Percentiles rank a stretch among this genome's conserved stretches.
phyloP scores from a whole-genome alignment of 2,113 vertebrate genomes.

The Sialia sialis region DNA sequence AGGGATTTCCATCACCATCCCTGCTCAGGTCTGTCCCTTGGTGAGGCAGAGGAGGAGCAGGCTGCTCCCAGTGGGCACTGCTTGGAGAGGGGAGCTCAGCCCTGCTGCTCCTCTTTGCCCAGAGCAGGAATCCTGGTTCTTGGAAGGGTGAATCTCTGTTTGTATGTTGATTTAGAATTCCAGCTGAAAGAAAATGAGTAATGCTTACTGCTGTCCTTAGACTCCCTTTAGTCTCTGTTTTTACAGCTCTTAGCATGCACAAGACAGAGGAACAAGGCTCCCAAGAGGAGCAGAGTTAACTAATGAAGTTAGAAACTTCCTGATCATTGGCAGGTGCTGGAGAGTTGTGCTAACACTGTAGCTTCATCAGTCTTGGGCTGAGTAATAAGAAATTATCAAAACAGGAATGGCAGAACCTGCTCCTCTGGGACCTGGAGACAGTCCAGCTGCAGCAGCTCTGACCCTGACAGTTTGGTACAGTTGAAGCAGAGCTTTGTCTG shows the following conservation, averaged over 20 bases:
- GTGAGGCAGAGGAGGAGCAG: neutral
- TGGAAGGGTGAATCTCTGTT: neutral
- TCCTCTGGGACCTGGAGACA: neutral
- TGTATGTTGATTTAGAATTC: neutral
- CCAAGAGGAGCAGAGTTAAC: neutral
- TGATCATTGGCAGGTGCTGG: conserved; percentile 19
- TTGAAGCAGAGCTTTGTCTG: neutral
- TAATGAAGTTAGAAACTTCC: neutral
- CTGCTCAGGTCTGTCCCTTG: neutral
- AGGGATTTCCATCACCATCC: neutral
- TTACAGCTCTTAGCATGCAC: neutral
- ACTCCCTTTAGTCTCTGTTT: neutral
- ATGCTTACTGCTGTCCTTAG: neutral
- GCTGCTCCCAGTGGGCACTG: neutral
- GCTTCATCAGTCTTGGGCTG: neutral
- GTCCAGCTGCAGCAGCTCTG: neutral
- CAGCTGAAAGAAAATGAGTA: neutral
- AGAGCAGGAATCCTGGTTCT: neutral
- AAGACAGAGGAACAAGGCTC: neutral
- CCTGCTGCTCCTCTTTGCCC: neutral
- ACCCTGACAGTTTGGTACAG: neutral
- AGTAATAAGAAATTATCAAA: neutral
- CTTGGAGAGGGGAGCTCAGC: neutral
- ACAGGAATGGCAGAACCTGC: neutral
- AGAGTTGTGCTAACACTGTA: neutral